phyloP scores from a whole-genome alignment of 2,113 vertebrate species.

The Diphyllodes magnificus region DNA sequence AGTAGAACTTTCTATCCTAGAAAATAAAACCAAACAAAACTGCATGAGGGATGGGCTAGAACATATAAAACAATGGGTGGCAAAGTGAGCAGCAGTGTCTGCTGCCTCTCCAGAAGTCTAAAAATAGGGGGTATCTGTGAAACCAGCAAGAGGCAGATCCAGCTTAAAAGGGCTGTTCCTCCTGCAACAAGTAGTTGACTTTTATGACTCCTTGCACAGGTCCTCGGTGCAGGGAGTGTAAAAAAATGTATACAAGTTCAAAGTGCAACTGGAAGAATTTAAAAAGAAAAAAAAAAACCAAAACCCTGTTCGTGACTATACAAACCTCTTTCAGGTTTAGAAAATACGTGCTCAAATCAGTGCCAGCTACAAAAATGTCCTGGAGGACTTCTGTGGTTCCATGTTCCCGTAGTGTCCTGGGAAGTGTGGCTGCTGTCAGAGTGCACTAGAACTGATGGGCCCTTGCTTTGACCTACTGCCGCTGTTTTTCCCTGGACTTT shows the following conservation, averaged over 20 bases:
- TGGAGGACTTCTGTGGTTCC: neutral
- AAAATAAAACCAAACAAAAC: neutral
- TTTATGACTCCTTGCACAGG: neutral
- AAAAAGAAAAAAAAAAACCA: too few relatives aligned
- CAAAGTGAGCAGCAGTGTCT: neutral
- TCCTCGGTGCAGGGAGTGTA: neutral
- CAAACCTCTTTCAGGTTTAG: neutral
- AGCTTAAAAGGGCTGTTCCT: neutral
- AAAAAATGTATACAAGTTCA: neutral
- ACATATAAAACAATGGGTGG: neutral
- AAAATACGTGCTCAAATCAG: neutral
- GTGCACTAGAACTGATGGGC: neutral
- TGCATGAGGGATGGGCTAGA: neutral
- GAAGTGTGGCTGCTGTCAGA: neutral
- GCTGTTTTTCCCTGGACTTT: neutral
- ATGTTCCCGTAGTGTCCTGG: neutral
- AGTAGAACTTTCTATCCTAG: neutral
- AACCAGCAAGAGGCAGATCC: neutral
- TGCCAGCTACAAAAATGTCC: neutral
- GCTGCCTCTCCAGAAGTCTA: neutral
- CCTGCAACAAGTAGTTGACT: neutral
- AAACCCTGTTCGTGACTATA: neutral
- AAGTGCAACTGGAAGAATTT: neutral
- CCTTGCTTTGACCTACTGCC: neutral
- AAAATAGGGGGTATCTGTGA: neutral